Base-by-base conservation (phyloP, 2,888 invertebrate species). In the Eupithecia centaureata region DNA sequence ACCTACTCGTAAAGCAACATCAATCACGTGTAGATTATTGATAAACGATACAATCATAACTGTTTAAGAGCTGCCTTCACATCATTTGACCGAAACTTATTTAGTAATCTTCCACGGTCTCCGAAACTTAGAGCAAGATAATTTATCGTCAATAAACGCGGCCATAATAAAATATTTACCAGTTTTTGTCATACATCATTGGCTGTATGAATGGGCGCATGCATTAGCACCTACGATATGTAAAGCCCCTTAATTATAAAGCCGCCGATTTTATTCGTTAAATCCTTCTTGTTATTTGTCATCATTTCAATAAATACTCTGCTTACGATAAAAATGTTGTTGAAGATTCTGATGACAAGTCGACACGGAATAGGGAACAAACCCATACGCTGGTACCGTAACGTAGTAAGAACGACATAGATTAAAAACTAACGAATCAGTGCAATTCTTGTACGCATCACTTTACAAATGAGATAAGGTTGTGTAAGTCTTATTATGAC, bases 161-260 rank as follows among this genome's bases (percentile, higher is more conserved):
- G 68, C 66, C 54, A 71, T 69, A 72, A 72, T 74, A 75, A 75
- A 77, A 77, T 76, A 76, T 75, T 76, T 74, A 79, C 72, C 65
- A 72, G 67, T 73, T 75, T 67, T 73, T 74, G 68, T 77, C 74
- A 74, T 73, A 77, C 71, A 77, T 79, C 75, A 76, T 71, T 69
- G 51, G 54, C 28, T 66, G 66, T 76, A 71, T 75, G 72, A 74
- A 77, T 76, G 67, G 68, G 38, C 61, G 73, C 70, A 74, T 75
- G 76, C 59, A 74, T 77, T 76, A 77, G 73, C 74, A 76, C 76
- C 74, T 73, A 71, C 64, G 57, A 72, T 66, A 33, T 52, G 70
- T 75, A 73, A 76, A 74, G 72, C 74, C 74, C 72, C 75, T 76
- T 77, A 77, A 74, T 73, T 72, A 78, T 76, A 71, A 74, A 77